Percentiles rank a stretch among this genome's conserved stretches.
Evolutionary conservation across 2,113 vertebrate genomes (phyloP).

Genomic region (Brachyhypopomus occidentalis): DNA sequence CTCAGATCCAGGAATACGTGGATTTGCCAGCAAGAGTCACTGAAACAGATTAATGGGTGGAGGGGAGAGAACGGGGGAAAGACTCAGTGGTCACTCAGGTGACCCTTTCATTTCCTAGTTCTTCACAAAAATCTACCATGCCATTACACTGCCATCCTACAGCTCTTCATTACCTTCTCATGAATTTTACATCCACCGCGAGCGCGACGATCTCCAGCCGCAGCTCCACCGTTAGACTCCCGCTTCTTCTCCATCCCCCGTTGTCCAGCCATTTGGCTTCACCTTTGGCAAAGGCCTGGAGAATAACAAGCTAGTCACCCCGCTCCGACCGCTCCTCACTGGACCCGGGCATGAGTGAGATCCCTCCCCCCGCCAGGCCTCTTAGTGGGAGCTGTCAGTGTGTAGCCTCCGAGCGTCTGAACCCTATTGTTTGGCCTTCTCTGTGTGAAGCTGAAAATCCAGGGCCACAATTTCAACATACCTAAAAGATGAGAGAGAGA

Average conservation of each 20-base stretch:
- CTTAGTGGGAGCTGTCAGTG: constrained; percentile 30
- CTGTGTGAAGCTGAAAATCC: constrained; percentile 25
- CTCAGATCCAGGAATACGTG: background rate
- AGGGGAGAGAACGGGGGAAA: too few species aligned
- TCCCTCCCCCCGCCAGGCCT: constrained; percentile 10
- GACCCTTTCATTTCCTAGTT: constrained; percentile 2
- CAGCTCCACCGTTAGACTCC: constrained; percentile 17
- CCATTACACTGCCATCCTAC: background rate
- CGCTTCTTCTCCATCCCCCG: background rate
- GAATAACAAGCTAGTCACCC: constrained; percentile 40
- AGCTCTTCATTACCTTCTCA: constrained; percentile 3
- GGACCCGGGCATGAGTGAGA: background rate
- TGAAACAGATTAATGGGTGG: background rate
- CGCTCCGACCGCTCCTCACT: constrained; percentile 10
- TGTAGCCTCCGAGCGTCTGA: constrained; percentile 1
- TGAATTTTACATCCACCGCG: constrained; percentile 31
- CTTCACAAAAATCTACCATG: constrained; percentile 19
- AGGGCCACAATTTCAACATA: constrained; percentile 20
- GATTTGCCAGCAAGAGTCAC: background rate
- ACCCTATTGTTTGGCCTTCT: background rate
- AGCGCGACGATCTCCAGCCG: background rate
- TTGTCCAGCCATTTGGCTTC: constrained; percentile 8
- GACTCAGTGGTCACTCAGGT: background rate
- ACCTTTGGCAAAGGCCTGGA: constrained; percentile 23
- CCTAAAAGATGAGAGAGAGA: constrained; percentile 1